Conservation (phyloP, 2,113 vertebrate species). For the Dicrurus megarhynchus region DNA sequence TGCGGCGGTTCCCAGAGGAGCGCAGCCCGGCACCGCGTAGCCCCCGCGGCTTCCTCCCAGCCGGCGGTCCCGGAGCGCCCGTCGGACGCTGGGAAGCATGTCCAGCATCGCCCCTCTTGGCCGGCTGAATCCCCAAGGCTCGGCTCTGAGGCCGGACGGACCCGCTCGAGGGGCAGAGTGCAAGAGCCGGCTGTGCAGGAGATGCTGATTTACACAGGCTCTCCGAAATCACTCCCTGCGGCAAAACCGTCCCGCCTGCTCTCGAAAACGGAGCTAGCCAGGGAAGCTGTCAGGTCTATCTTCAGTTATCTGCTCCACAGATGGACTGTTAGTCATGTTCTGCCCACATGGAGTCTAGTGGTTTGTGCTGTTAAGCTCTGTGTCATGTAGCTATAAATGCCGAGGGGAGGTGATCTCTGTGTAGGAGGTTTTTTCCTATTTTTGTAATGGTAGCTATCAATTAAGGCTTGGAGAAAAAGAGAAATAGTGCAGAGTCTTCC, state of each 20-base stretch:
- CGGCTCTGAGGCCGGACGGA: background rate
- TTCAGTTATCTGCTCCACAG: background rate
- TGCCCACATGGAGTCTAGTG: constrained; percentile 29
- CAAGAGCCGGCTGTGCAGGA: background rate
- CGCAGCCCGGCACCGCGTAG: fast-evolving
- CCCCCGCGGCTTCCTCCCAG: background rate
- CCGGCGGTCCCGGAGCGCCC: background rate
- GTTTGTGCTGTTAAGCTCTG: background rate
- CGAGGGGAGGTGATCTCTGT: background rate
- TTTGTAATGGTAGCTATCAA: background rate
- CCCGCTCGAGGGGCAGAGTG: fast-evolving
- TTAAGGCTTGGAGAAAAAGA: background rate
- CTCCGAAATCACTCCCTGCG: background rate
- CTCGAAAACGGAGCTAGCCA: background rate
- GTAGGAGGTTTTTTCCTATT: background rate
- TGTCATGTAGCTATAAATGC: background rate
- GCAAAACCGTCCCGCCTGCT: background rate
- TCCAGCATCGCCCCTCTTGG: background rate
- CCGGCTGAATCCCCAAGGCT: fast-evolving
- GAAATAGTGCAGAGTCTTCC: background rate
- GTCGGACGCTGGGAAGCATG: background rate
- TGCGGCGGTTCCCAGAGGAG: background rate
- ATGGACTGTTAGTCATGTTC: constrained; percentile 23
- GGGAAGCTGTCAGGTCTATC: background rate
- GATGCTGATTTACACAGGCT: background rate